Evolutionary conservation across 2,888 invertebrate genomes (phyloP).

Genomic region (Tetrapedia diversipes): DNA sequence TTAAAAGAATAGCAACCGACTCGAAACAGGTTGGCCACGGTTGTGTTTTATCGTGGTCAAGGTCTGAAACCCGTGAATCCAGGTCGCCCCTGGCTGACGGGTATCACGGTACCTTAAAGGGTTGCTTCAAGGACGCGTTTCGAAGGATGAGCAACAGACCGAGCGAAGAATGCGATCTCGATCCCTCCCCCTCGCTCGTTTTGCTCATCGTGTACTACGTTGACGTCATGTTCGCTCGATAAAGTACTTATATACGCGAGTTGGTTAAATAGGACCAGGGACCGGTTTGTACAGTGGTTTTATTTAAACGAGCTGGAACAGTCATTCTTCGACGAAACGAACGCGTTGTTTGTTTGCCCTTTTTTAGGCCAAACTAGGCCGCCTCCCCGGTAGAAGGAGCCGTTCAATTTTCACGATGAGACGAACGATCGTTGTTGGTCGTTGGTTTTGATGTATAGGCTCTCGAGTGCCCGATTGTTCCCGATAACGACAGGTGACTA

Average conservation of each 20-base stretch:
- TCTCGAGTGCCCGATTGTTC: not conserved
- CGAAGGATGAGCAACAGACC: constrained; percentile 51
- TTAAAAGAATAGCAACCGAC: constrained; percentile 33
- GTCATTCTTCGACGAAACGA: constrained; percentile 11
- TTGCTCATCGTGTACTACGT: constrained; percentile 4
- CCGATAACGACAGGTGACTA: constrained; percentile 18
- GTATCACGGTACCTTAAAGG: constrained; percentile 71
- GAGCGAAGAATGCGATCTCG: constrained; percentile 28
- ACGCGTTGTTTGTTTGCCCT: constrained; percentile 5
- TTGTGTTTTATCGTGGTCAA: constrained; percentile 74
- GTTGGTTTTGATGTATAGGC: not conserved
- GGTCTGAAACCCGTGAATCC: constrained; percentile 70
- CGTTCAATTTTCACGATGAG: constrained; percentile 23
- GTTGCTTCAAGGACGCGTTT: constrained; percentile 64
- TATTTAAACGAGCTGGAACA: constrained; percentile 33
- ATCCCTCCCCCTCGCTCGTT: no score
- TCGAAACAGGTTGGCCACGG: constrained; percentile 56
- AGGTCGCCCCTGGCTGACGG: constrained; percentile 62
- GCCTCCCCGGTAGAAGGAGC: constrained; percentile 4
- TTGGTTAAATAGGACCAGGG: constrained; percentile 33
- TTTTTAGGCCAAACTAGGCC: constrained; percentile 43
- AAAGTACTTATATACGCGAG: constrained; percentile 19
- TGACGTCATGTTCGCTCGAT: constrained; percentile 45
- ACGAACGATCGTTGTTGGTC: not conserved
- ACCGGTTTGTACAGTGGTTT: constrained; percentile 45